Conservation (phyloP, 2,113 vertebrate genomes). For the Sceloporus undulatus region DNA sequence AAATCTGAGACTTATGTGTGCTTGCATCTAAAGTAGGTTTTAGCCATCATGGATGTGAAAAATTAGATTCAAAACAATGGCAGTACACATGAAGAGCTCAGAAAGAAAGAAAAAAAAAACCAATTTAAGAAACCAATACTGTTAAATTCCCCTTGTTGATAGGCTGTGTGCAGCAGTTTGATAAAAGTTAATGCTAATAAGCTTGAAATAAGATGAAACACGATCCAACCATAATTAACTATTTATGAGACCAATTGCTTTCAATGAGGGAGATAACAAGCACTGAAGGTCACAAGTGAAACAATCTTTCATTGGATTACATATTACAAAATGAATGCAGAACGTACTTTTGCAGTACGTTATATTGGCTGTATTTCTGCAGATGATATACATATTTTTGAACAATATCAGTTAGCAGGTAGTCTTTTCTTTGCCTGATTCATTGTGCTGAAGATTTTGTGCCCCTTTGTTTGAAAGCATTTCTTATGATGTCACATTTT, state of each 20-base stretch:
- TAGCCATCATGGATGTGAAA: neutral
- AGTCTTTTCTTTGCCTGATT: neutral
- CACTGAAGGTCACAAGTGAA: neutral
- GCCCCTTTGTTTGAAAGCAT: neutral
- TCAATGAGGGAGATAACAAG: neutral
- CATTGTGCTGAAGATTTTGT: neutral
- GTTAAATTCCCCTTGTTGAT: neutral
- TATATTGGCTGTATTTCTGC: neutral
- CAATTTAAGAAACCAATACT: neutral
- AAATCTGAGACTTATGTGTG: neutral
- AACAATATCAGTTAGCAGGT: neutral
- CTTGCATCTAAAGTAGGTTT: neutral
- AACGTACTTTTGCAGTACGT: neutral
- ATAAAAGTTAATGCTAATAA: neutral
- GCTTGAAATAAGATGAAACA: neutral
- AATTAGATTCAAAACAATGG: neutral
- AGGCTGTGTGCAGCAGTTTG: neutral
- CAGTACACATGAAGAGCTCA: neutral
- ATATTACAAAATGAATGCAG: neutral
- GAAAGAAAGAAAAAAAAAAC: neutral
- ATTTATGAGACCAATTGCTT: neutral
- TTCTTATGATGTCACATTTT: neutral
- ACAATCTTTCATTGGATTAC: neutral
- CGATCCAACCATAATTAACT: neutral
- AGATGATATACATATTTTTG: neutral